Conservation (phyloP, 2,113 vertebrate genomes). For the Tragelaphus strepsiceros region DNA sequence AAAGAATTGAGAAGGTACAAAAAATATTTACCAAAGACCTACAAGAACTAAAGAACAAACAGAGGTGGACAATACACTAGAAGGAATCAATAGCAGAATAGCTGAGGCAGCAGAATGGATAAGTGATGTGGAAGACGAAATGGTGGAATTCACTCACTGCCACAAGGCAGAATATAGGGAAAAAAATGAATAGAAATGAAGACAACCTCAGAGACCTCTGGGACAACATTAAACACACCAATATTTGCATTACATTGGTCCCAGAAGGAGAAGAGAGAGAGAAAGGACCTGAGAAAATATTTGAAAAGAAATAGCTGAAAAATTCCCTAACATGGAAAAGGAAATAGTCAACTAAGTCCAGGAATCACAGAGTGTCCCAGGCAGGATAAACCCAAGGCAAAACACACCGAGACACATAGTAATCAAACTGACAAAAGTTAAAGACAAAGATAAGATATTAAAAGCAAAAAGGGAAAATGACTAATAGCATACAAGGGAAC, state of each 20-base stretch:
- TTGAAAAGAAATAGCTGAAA: background rate
- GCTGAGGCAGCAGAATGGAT: background rate
- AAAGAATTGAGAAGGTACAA: background rate
- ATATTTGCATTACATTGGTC: background rate
- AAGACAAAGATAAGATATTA: background rate
- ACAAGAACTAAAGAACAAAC: background rate
- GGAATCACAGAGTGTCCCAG: background rate
- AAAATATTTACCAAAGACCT: background rate
- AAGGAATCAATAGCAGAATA: background rate
- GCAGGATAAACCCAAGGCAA: background rate
- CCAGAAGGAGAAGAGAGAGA: background rate
- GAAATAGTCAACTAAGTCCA: background rate
- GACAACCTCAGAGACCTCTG: background rate
- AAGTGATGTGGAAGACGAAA: background rate
- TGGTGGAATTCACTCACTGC: background rate
- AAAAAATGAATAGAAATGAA: background rate
- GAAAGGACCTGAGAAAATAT: background rate
- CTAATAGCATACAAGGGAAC: background rate
- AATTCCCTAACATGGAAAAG: background rate
- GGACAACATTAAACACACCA: background rate
- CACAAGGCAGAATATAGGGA: background rate
- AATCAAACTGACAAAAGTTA: background rate
- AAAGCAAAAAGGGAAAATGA: background rate
- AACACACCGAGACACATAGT: background rate
- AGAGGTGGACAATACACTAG: background rate